A percentile compares a stretch with the other conserved stretches of the same genome.
Evolutionary conservation across 2,797 vertebrate species (phyloP).

Genomic region (Clamator glandarius): DNA sequence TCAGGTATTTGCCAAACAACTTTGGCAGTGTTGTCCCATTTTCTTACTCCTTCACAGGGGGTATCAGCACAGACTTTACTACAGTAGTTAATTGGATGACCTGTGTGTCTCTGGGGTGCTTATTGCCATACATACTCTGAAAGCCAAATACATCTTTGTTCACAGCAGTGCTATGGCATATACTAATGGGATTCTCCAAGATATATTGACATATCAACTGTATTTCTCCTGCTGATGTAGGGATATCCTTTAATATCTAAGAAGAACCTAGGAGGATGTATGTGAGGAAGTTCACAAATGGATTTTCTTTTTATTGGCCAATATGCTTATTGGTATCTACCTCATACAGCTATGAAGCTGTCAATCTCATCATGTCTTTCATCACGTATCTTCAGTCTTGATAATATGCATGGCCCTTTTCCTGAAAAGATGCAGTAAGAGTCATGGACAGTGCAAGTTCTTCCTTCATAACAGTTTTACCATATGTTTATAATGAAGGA

Average conservation of each 20-base stretch:
- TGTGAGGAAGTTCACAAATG: neutral
- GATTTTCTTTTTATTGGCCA: neutral
- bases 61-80: neutral
- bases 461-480: neutral
- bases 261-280: neutral
- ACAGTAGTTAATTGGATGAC: neutral
- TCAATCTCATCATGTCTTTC: neutral
- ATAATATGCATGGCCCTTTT: neutral
- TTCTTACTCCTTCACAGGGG: neutral
- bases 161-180: neutral
- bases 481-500: neutral
- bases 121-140: neutral
- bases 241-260: neutral
- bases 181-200: neutral
- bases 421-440: neutral
- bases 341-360: rapidly evolving
- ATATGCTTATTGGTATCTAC: neutral
- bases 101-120: neutral
- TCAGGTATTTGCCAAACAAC: neutral
- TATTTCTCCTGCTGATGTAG: neutral
- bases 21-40: neutral
- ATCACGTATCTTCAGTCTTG: neutral
- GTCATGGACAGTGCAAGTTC: neutral
- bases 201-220: neutral
- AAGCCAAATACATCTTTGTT: neutral